Conservation (phyloP, 2,797 vertebrate species). For the Sebastes trivittatus region DNA sequence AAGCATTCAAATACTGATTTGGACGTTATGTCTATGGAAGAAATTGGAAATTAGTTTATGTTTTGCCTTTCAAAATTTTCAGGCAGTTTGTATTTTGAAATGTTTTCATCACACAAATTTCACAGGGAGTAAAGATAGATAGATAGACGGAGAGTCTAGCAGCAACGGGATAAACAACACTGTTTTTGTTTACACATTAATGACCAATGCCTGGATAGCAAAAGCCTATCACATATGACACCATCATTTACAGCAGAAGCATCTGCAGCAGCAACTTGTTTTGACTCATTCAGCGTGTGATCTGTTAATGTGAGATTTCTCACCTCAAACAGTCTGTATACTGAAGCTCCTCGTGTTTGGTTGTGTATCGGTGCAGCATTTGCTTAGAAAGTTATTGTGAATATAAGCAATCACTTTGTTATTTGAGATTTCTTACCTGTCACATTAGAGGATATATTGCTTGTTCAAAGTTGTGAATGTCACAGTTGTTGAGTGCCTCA, state of each 20-base stretch:
- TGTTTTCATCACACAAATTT: conserved; percentile 15
- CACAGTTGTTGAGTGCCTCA: not conserved
- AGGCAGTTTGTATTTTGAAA: not conserved
- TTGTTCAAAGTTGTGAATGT: not conserved
- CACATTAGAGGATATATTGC: not conserved
- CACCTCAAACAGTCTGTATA: not conserved
- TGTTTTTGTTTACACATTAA: conserved; percentile 19
- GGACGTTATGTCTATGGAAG: not conserved
- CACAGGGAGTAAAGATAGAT: not conserved
- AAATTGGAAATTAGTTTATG: not conserved
- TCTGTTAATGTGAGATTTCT: conserved; percentile 1
- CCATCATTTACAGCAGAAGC: not conserved
- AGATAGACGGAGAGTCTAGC: not conserved
- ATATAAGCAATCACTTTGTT: not conserved
- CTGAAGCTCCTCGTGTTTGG: not conserved
- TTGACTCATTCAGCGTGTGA: conserved; percentile 1
- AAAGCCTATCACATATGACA: not conserved
- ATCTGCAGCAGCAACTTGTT: conserved; percentile 11
- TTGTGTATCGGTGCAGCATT: not conserved
- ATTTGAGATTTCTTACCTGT: not conserved
- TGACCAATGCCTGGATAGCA: not conserved
- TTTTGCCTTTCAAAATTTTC: not conserved
- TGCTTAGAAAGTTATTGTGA: not conserved
- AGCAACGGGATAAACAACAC: not conserved
- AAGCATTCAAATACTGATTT: too few relatives aligned